phyloP scores from a whole-genome alignment of 2,113 vertebrate genomes.

The Odontesthes bonariensis region DNA sequence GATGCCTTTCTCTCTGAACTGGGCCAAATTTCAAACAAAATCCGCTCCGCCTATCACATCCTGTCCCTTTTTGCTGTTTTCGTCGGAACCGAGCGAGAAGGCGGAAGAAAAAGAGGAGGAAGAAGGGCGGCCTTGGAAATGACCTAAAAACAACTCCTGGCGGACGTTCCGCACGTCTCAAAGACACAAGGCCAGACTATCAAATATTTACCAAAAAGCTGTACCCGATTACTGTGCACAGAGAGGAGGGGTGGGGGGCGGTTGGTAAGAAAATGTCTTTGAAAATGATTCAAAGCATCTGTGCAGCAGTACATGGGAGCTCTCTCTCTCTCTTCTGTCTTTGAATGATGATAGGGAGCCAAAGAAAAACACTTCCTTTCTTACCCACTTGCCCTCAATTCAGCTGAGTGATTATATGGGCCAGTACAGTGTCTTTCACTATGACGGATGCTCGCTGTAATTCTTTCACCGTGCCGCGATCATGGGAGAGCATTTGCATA shows the following conservation, averaged over 20 bases:
- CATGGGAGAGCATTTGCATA: constrained; percentile 75
- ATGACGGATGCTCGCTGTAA: constrained; percentile 74
- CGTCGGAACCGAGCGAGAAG: constrained; percentile 3
- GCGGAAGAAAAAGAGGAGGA: constrained; percentile 19
- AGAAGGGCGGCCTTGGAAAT: constrained; percentile 48
- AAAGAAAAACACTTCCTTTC: constrained; percentile 61
- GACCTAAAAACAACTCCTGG: constrained; percentile 78
- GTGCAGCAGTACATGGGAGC: constrained; percentile 46
- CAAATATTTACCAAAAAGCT: constrained; percentile 78
- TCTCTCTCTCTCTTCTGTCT: constrained; percentile 30
- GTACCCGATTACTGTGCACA: constrained; percentile 49
- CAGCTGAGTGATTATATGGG: constrained; percentile 75
- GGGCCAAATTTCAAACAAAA: constrained; percentile 74
- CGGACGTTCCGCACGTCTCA: constrained; percentile 57
- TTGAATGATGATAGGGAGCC: constrained; percentile 36
- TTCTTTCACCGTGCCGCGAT: constrained; percentile 70
- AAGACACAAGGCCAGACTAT: constrained; percentile 60
- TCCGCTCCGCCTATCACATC: constrained; percentile 59
- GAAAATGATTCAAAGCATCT: constrained; percentile 69
- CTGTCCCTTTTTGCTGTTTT: constrained; percentile 49
- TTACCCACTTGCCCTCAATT: constrained; percentile 74
- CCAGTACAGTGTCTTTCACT: constrained; percentile 64
- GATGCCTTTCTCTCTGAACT: constrained; percentile 63
- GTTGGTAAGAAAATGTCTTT: constrained; percentile 61
- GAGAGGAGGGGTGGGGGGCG: background rate